phyloP scores from a whole-genome alignment of 2,113 vertebrate species.

The Anarrhichthys ocellatus region DNA sequence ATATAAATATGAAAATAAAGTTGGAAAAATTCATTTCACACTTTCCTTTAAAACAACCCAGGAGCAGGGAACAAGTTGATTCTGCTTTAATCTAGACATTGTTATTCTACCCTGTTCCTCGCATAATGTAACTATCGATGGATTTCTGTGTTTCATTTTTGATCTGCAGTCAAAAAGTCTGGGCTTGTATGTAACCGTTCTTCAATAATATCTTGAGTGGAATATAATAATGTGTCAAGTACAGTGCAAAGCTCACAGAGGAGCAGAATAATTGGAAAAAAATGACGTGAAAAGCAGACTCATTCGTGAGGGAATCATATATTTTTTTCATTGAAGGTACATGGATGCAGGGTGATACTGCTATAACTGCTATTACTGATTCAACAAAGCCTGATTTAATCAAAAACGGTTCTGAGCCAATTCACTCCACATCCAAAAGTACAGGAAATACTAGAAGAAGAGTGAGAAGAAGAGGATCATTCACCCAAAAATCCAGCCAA shows the following conservation, averaged over 20 bases:
- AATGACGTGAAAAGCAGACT: not conserved
- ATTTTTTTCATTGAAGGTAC: not conserved
- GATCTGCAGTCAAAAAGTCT: not conserved
- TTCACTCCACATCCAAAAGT: not conserved
- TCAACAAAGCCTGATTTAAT: not conserved
- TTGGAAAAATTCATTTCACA: not conserved
- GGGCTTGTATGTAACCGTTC: not conserved
- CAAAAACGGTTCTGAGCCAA: not conserved
- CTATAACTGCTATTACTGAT: not conserved
- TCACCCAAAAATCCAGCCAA: not conserved
- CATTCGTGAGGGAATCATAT: not conserved
- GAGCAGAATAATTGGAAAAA: not conserved
- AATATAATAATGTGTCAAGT: constrained; percentile 17
- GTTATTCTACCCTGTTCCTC: not conserved
- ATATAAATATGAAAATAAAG: not conserved
- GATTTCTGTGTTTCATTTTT: constrained; percentile 8
- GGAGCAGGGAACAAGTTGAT: not conserved
- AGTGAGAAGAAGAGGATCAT: not conserved
- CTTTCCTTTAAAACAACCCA: not conserved
- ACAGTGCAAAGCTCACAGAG: not conserved
- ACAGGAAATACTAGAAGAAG: not conserved
- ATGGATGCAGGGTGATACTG: not conserved
- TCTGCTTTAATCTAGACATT: constrained; percentile 5
- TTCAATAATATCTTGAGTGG: constrained; percentile 6
- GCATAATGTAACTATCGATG: not conserved